Percentiles rank a stretch among this genome's conserved stretches.
Evolutionary conservation across 2,888 invertebrate species (phyloP).

Genomic region (Bugulina stolonifera): DNA sequence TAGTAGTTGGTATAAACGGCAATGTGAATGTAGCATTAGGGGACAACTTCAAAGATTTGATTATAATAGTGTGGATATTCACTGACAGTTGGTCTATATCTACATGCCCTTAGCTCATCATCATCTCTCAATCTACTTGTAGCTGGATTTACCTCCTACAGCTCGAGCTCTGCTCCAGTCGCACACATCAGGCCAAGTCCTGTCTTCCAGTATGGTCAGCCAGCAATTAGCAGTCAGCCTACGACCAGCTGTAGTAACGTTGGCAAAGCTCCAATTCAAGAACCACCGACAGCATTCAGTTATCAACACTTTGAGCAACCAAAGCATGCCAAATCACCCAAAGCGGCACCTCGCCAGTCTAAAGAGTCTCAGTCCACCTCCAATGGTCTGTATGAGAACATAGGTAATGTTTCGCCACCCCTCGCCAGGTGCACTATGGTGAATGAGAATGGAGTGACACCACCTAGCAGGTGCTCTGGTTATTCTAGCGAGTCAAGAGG

Average conservation of each 20-base stretch:
- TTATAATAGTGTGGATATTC: too few species aligned
- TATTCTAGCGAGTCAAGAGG: slow-evolving; percentile 15
- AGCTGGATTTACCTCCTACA: too few species aligned
- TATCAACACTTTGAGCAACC: neutral
- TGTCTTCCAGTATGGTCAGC: neutral
- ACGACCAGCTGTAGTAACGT: too few species aligned
- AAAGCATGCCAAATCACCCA: neutral
- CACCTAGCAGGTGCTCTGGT: slow-evolving; percentile 22
- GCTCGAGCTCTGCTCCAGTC: neutral
- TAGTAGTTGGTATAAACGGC: too few species aligned
- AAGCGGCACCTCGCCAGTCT: neutral
- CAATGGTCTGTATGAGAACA: slow-evolving; percentile 5
- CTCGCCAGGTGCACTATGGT: neutral
- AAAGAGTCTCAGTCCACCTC: neutral
- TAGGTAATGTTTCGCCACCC: neutral
- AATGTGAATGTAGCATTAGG: too few species aligned
- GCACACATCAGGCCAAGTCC: neutral
- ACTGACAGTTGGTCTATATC: too few species aligned
- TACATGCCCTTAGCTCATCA: too few species aligned
- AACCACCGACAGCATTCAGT: neutral
- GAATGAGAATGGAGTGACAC: neutral
- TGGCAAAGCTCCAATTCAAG: neutral
- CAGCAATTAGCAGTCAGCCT: too few species aligned
- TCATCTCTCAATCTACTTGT: too few species aligned
- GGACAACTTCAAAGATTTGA: too few species aligned